Evolutionary conservation across 2,888 invertebrate genomes (phyloP).

Genomic region (Eupithecia pulchellata): DNA sequence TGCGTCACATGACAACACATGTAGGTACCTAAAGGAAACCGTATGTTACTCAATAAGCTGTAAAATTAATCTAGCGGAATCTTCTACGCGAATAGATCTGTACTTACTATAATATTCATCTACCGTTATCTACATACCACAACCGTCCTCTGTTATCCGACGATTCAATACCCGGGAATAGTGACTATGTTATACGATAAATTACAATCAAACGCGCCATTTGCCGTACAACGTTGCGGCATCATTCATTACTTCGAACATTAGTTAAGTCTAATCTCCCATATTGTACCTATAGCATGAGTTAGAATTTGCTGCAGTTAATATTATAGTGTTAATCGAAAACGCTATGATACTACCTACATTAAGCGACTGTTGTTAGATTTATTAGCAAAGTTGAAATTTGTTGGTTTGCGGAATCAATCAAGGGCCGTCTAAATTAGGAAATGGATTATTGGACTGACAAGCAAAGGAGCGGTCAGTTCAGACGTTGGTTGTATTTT

Average conservation of each 20-base stretch:
- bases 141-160: not conserved
- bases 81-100: not conserved
- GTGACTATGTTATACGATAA: conserved; percentile 34
- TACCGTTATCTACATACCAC: not conserved
- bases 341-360: not conserved
- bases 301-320: not conserved
- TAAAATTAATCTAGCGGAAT: not conserved
- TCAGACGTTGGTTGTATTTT: no score
- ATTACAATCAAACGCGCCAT: conserved; percentile 44
- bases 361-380: not conserved
- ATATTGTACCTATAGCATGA: not conserved
- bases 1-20: not conserved
- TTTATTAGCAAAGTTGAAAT: not conserved
- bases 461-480: not conserved
- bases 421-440: not conserved
- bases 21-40: no score
- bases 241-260: conserved; percentile 25
- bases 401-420: not conserved
- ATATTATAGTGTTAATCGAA: not conserved
- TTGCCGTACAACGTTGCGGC: conserved; percentile 21
- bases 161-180: conserved; percentile 6
- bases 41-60: not conserved
- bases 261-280: conserved; percentile 25
- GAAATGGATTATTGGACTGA: not conserved
- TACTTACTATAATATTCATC: not conserved